Conservation (phyloP, 2,888 invertebrate species). For the Idaea aversata region DNA sequence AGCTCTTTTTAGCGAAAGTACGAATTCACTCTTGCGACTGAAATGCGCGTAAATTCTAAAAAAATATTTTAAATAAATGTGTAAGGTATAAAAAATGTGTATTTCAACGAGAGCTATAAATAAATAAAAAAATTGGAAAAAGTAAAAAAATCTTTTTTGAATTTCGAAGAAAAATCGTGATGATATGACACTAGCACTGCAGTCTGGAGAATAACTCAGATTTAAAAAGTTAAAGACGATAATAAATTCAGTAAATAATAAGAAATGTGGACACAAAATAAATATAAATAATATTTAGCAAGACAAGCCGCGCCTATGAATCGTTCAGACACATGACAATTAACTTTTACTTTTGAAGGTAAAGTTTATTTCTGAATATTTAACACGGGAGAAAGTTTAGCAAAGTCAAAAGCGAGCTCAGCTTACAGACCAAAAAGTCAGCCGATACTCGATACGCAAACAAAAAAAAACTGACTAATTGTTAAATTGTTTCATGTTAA, state of each 20-base stretch:
- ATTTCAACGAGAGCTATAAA: no score
- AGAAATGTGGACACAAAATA: neutral
- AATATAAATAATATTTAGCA: neutral
- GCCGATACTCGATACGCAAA: no score
- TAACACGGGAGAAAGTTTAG: slow-evolving; percentile 51
- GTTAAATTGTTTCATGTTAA: no score
- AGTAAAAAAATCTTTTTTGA: neutral
- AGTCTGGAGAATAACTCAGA: neutral
- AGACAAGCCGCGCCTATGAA: slow-evolving; percentile 25
- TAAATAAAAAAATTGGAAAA: neutral
- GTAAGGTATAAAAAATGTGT: no score
- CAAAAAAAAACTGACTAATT: no score
- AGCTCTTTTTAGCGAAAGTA: no score
- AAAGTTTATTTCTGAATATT: slow-evolving; percentile 43
- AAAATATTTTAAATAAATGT: no score
- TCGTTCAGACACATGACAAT: slow-evolving; percentile 48
- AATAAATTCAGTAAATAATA: neutral
- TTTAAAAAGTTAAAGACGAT: neutral
- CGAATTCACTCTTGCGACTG: no score
- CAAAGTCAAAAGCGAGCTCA: neutral
- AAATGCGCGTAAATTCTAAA: no score
- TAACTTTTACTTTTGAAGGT: slow-evolving; percentile 59
- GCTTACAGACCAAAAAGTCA: neutral
- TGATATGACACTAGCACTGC: neutral
- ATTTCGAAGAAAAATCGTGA: neutral